phyloP scores from a whole-genome alignment of 2,797 vertebrate species.

The Alcedo atthis region DNA sequence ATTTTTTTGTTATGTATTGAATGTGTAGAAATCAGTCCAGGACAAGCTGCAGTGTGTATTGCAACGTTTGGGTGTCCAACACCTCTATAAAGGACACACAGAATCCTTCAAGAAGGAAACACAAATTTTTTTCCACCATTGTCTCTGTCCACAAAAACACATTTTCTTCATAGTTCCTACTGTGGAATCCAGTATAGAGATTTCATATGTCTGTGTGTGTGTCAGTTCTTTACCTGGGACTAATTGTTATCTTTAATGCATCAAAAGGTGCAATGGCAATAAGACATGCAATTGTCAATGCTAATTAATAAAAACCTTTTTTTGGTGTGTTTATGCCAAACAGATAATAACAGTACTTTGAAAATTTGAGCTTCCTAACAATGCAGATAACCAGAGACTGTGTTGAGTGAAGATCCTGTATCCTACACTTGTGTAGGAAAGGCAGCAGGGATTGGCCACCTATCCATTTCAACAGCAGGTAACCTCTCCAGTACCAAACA shows the following conservation, averaged over 20 bases:
- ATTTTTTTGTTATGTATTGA: background rate
- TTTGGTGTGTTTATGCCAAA: background rate
- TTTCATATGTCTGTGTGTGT: background rate
- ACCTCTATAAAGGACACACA: background rate
- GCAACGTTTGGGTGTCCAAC: background rate
- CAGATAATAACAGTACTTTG: background rate
- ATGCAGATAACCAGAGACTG: background rate
- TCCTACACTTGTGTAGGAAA: background rate
- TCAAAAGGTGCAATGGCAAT: background rate
- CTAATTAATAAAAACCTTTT: slow-evolving; percentile 1
- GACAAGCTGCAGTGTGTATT: background rate
- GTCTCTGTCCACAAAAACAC: background rate
- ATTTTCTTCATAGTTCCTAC: background rate
- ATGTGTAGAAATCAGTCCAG: background rate
- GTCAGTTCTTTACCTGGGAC: background rate
- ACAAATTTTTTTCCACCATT: background rate
- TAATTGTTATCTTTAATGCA: background rate
- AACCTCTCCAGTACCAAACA: background rate
- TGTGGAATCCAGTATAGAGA: background rate
- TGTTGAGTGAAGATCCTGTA: background rate
- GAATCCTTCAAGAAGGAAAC: background rate
- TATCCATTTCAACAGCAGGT: background rate
- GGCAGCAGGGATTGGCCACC: background rate
- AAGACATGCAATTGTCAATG: background rate
- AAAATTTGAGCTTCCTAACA: slow-evolving; percentile 5